Evolutionary conservation across 30 jellyfish, hydroid and myxozoan genomes (phyloP).

Genomic region (Turritopsis dohrnii): DNA sequence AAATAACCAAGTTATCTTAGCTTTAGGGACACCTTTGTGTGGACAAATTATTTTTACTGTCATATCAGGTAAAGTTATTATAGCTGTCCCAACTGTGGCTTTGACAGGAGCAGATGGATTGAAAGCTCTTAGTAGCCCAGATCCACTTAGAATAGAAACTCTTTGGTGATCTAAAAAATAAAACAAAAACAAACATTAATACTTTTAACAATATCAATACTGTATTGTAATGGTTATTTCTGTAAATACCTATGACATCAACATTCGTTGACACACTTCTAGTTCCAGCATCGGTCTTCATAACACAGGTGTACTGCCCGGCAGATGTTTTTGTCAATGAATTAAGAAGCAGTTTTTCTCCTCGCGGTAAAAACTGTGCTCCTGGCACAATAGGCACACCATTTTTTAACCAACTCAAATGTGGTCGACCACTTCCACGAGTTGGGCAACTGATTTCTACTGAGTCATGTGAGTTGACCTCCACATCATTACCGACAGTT

Average conservation of each 20-base stretch:
- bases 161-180: neutral
- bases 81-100: neutral
- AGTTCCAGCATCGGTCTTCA: conserved; percentile 51
- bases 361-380: conserved; percentile 28
- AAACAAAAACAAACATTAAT: neutral
- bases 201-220: neutral
- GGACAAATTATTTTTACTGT: conserved; percentile 6
- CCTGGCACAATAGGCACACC: conserved; percentile 27
- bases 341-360: conserved; percentile 44
- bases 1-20: conserved; percentile 17
- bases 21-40: conserved; percentile 7
- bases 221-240: too few relatives aligned
- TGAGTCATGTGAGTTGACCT: neutral
- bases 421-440: conserved; percentile 57
- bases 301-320: conserved; percentile 57
- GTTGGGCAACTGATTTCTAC: conserved; percentile 54
- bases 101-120: neutral
- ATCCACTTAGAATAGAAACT: neutral
- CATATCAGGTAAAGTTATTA: neutral
- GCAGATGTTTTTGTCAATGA: conserved; percentile 29
- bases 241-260: conserved; percentile 63
- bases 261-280: conserved; percentile 49
- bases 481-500: neutral
- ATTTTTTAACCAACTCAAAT: conserved; percentile 54
- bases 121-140: conserved; percentile 10